Evolutionary conservation across 35 echinoderm and acorn worm genomes (phyloP).

Genomic region (Apostichopus californicus): DNA sequence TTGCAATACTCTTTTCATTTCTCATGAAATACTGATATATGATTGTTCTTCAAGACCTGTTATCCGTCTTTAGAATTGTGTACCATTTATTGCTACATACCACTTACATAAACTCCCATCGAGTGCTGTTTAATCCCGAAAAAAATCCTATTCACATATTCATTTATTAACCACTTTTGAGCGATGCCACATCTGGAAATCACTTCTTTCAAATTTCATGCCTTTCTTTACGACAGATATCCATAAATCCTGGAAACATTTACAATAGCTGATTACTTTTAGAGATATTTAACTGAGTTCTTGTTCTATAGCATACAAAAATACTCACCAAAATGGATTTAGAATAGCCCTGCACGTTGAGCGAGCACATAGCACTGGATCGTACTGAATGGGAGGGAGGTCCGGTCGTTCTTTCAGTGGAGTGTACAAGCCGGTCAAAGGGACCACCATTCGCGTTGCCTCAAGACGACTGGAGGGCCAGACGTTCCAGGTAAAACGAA

Average conservation of each 20-base stretch:
- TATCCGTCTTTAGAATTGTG: too few species aligned
- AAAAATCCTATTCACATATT: too few species aligned
- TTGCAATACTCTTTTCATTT: too few species aligned
- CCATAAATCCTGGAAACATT: neutral
- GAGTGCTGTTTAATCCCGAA: too few species aligned
- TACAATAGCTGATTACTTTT: neutral
- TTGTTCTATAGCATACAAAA: neutral
- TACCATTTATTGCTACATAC: too few species aligned
- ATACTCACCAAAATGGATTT: constrained; percentile 96
- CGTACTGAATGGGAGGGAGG: constrained; percentile 95
- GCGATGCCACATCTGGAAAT: too few species aligned
- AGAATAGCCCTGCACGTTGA: constrained; percentile 94
- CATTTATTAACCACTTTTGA: too few species aligned
- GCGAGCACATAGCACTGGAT: constrained; percentile 92
- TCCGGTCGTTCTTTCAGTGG: constrained; percentile 94
- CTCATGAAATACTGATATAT: too few species aligned
- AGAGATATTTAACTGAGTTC: neutral
- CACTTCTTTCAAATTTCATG: too few species aligned
- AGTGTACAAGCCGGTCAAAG: constrained; percentile 86
- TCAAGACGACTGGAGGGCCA: constrained; percentile 94
- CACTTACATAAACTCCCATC: too few species aligned
- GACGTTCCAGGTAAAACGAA: constrained; percentile 96
- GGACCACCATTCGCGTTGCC: constrained; percentile 97
- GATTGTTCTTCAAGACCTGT: too few species aligned
- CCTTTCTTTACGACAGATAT: too few species aligned